Percentiles rank a stretch among this genome's conserved stretches.
These are phyloP conservation scores for Pheosia tremula DNA, from an alignment of 2,888 invertebrate genomes.

Conservation along the genomic window DNA sequence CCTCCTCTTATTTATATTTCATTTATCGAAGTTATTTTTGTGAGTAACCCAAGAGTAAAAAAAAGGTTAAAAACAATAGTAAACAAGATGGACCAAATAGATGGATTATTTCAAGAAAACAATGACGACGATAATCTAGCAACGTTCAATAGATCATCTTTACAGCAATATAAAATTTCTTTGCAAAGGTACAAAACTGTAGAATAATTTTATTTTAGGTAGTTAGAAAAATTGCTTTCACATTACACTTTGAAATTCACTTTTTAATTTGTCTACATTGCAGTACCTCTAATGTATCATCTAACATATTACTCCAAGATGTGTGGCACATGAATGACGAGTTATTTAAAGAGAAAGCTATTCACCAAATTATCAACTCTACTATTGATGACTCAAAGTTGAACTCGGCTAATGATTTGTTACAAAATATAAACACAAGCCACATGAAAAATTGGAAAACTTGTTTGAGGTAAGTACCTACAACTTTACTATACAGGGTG, in stretches of 20 bases:
- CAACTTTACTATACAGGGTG: too few species aligned
- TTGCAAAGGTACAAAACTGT: conserved; percentile 41
- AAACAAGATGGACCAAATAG: conserved; percentile 26
- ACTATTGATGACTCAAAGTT: conserved; percentile 31
- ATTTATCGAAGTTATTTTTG: too few species aligned
- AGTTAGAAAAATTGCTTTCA: too few species aligned
- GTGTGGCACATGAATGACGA: conserved; percentile 52
- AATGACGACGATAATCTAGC: conserved; percentile 36
- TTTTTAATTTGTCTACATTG: conserved; percentile 20
- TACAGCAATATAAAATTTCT: conserved; percentile 53
- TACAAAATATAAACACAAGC: conserved; percentile 45
- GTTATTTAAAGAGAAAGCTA: conserved; percentile 36
- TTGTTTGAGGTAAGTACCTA: conserved; percentile 53
- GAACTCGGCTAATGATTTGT: conserved; percentile 42
- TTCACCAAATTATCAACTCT: conserved; percentile 45
- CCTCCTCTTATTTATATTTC: too few species aligned
- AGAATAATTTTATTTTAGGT: background rate
- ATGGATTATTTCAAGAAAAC: conserved; percentile 42
- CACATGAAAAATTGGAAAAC: conserved; percentile 59
- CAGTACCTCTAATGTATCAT: conserved; percentile 61
- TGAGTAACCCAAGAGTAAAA: too few species aligned
- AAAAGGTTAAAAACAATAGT: too few species aligned
- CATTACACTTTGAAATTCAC: too few species aligned
- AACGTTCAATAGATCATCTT: conserved; percentile 39
- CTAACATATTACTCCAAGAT: conserved; percentile 53